A percentile compares a stretch with the other conserved stretches of the same genome.
phyloP scores from a whole-genome alignment of 35 echinoderm and acorn worm species.

The Lytechinus variegatus region DNA sequence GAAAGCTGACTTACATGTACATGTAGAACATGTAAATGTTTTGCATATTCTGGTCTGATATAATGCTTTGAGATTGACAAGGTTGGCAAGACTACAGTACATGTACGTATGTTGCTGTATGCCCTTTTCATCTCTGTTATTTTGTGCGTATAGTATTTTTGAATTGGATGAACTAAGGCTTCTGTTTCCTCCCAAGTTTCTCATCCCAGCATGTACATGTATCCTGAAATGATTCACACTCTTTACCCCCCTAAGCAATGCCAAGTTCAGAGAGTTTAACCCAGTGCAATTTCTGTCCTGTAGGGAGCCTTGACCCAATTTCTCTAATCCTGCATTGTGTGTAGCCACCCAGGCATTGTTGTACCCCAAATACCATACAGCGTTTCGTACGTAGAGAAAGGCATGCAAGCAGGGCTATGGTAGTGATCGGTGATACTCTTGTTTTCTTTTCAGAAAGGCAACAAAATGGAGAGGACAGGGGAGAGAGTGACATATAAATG shows the following conservation, averaged over 20 bases:
- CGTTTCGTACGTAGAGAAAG: background rate
- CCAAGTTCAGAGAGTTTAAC: background rate
- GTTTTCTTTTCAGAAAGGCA: slow-evolving; percentile 2
- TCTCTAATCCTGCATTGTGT: background rate
- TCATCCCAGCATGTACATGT: background rate
- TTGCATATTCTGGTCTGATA: too few species aligned
- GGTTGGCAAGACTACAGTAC: background rate
- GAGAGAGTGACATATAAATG: slow-evolving; percentile 31
- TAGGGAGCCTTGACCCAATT: slow-evolving; percentile 16
- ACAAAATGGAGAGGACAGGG: background rate
- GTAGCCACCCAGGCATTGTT: background rate
- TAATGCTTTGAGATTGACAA: background rate
- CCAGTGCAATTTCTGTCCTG: background rate
- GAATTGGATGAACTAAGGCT: background rate
- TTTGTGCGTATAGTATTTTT: background rate
- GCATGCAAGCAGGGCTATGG: background rate
- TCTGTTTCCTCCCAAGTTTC: background rate
- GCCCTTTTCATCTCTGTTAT: background rate
- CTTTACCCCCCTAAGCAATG: background rate
- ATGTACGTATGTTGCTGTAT: background rate
- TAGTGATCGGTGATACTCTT: background rate
- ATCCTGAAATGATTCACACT: background rate
- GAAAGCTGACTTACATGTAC: too few species aligned
- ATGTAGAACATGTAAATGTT: too few species aligned
- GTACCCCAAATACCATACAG: background rate